Conservation (phyloP, 2,113 vertebrate species). For the Sclerurus mexicanus region DNA sequence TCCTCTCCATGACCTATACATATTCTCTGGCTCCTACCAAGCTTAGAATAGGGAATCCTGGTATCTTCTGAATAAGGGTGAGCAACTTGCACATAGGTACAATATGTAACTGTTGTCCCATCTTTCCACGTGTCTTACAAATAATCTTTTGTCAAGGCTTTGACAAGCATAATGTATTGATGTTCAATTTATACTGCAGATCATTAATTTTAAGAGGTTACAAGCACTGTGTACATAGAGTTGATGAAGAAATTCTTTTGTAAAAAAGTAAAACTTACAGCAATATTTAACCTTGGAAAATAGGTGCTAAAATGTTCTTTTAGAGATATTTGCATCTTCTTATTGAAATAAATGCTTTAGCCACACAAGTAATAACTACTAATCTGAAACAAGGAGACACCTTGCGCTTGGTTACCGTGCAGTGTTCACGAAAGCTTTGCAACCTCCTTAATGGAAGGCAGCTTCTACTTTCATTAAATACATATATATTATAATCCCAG, state of each 20-base stretch:
- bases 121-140: background rate
- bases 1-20: background rate
- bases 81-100: background rate
- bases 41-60: background rate
- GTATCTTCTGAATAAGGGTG: background rate
- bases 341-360: background rate
- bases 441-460: slow-evolving; percentile 25
- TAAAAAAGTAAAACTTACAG: background rate
- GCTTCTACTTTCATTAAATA: slow-evolving; percentile 52
- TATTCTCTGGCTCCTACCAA: background rate
- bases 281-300: background rate
- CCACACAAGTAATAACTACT: background rate
- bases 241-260: background rate
- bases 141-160: background rate
- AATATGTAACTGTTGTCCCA: background rate
- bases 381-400: background rate
- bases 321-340: background rate
- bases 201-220: background rate
- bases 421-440: background rate
- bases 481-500: slow-evolving; percentile 14
- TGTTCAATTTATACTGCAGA: background rate
- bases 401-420: background rate
- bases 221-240: background rate
- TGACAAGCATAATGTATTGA: background rate
- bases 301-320: background rate